phyloP scores from a whole-genome alignment of 92 coral and sea anemone genomes.

The Paramuricea clavata region DNA sequence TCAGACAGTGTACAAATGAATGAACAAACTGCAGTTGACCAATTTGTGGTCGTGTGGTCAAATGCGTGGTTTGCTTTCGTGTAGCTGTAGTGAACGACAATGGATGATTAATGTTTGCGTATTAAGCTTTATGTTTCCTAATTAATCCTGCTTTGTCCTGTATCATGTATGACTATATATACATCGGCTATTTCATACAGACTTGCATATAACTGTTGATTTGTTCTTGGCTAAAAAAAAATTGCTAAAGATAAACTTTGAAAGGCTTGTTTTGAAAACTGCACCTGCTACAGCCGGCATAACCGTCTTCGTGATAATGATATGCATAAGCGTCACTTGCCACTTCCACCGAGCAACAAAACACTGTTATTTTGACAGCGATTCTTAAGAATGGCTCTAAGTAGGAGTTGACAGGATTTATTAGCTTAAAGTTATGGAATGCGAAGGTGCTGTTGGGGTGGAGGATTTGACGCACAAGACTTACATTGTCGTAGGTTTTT shows the following conservation, averaged over 20 bases:
- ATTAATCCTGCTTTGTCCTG: neutral
- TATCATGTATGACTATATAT: neutral
- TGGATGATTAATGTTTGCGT: neutral
- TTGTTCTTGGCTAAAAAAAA: neutral
- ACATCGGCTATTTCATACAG: no score
- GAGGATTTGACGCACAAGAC: neutral
- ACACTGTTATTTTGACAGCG: neutral
- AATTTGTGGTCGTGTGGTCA: conserved; percentile 8
- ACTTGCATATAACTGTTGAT: neutral
- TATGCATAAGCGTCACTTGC: conserved; percentile 15
- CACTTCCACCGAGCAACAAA: neutral
- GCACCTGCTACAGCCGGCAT: neutral
- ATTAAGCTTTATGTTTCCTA: neutral
- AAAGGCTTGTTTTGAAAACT: neutral
- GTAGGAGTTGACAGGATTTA: conserved; percentile 10
- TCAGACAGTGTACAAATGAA: neutral
- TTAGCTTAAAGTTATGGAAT: neutral
- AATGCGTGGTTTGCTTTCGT: conserved; percentile 2
- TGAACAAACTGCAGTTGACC: neutral
- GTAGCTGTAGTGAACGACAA: neutral
- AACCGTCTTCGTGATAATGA: neutral
- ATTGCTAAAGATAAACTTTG: neutral
- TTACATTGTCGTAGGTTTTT: neutral
- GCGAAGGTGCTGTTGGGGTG: neutral
- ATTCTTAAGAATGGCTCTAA: neutral